Evolutionary conservation across 2,888 invertebrate species (phyloP), one percentile per base, ranked within the genome.

Genomic region (Orthosia incerta): DNA sequence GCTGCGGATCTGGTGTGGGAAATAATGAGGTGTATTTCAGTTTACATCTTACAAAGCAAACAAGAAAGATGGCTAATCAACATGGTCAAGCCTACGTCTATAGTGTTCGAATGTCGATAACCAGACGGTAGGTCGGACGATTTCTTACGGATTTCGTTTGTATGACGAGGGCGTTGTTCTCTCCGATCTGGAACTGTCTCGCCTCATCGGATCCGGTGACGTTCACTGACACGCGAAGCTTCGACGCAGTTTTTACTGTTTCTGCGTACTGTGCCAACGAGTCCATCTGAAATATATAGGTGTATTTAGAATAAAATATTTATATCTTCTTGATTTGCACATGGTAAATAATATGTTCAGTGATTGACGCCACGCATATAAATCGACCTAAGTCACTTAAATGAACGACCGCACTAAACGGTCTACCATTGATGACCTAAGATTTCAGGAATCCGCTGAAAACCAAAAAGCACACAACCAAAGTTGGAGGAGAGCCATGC

Each of bases 111-210:
- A 31, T 31, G 31, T 31, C 31, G 31, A 31, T 57, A n/a, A 16
- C 39, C 46, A 53, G 26, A 3, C 23, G 48, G 18, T 20, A 31
- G 31, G 16, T 16, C 5, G 20, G 48, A 9, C 7, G 20, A 11
- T 4, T 46, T 12, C n/a, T 50, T 92, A 98, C 98, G 93, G 97
- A 97, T 89, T 98, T 97, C 82, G 97, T 98, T 92, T 99, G 99
- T 61, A 99, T 97, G 70, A 98, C 97, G 94, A 99, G 97, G 0
- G 98, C 97, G 88, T 98, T 99, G 76, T 98, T 97, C 65, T 97
- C 97, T 88, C 97, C 98, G 12, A 99, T 97, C 84, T 97, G 98
- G 88, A 98, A 97, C 75, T 97, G 96, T 53, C 96, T 95, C 23
- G 93, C 91, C 80, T 96, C 96, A 66, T 96, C 96, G 1, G 93